Evolutionary conservation across 2,113 vertebrate genomes (phyloP), one percentile per base, ranked within the genome.

Genomic region (Egretta garzetta): DNA sequence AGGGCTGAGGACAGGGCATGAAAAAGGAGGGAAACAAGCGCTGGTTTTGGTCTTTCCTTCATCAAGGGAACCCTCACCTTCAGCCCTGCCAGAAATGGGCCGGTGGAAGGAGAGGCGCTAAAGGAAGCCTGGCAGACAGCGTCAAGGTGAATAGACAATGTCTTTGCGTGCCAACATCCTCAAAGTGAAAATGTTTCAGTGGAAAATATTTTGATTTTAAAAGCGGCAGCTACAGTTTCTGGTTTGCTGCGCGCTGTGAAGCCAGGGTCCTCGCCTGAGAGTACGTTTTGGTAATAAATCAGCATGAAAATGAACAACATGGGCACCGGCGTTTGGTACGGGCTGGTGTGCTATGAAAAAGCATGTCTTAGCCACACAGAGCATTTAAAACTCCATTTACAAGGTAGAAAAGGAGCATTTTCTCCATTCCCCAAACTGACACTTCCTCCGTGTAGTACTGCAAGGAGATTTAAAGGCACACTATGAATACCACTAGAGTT

Each of bases 291-390:
- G 47, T 67, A 32, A 41, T 15, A 1, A 3, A 14, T 24, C 49
- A 24, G 37, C 14, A 0, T 47, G 90, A 55, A 67, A 75, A 9
- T 28, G 66, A 28, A 49, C 23, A 6, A 5, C 9, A 0, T 10
- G 30, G 28, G 14, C 3, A 0, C 19, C 0, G 4, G 33, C 49
- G 68, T 45, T 60, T 43, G 80, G 4, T 37, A 22, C 0, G 21
- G 76, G 3, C 39, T 22, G 20, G 27, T 23, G 62, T 80, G 58
- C 71, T 60, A 14, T 2, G 8, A 10, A 67, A n/a, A 74, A 50
- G 24, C 33, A 41, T 4, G 1, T 77, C 19, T 63, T 55, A 52
- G 60, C 55, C n/a, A 24, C 24, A 5, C 0, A 11, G 28, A 53
- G 50, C 50, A 12, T 60, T 71, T 55, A 32, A 71, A 71, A 71